Conservation (phyloP, 2,888 invertebrate genomes). For the Drosophila kanekoi region DNA sequence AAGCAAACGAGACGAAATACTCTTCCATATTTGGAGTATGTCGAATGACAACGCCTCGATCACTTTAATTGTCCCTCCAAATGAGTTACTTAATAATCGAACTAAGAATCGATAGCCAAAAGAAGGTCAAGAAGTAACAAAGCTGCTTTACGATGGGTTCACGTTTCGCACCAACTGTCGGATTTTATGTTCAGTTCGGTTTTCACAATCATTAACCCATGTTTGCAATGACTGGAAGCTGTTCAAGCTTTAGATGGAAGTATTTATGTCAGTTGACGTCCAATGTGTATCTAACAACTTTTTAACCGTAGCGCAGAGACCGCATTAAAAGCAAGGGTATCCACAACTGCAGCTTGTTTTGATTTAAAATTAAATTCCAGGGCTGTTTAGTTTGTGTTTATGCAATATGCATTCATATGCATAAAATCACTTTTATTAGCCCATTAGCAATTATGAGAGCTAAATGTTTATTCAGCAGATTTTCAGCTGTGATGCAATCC, state of each 20-base stretch:
- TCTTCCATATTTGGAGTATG: background rate
- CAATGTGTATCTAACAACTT: background rate
- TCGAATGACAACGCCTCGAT: background rate
- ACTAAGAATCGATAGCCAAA: too few species aligned
- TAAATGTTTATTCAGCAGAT: background rate
- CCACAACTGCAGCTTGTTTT: background rate
- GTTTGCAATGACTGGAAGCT: too few species aligned
- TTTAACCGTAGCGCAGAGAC: too few species aligned
- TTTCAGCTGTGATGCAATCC: constrained; percentile 11
- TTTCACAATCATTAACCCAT: too few species aligned
- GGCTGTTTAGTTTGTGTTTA: constrained; percentile 17
- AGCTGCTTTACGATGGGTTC: too few species aligned
- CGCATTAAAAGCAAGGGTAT: constrained; percentile 12
- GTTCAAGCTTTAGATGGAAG: too few species aligned
- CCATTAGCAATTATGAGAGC: background rate
- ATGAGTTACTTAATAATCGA: too few species aligned
- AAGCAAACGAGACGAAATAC: constrained; percentile 31
- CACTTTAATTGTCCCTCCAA: too few species aligned
- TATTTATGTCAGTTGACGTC: background rate
- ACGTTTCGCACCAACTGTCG: too few species aligned
- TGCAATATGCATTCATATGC: constrained; percentile 7
- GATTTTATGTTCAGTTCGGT: too few species aligned
- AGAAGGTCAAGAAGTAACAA: too few species aligned
- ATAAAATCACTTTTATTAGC: constrained; percentile 9
- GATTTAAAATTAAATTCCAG: constrained; percentile 16